These are phyloP conservation scores for Xiphorhynchus erythropygius DNA, from an alignment of 2,797 vertebrate genomes.

Conservation along the genomic window DNA sequence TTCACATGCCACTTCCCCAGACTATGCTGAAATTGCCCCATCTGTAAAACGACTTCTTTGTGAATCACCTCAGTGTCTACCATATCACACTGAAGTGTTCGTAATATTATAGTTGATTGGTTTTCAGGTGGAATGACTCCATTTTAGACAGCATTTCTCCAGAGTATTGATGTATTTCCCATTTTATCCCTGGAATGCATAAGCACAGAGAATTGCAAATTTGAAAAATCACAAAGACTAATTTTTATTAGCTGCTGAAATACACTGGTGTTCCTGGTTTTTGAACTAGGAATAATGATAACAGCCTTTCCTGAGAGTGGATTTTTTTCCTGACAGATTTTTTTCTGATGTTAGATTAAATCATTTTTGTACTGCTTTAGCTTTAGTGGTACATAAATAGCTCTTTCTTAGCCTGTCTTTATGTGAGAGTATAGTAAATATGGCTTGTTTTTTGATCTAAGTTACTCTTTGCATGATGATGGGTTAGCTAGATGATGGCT, in stretches of 20 bases:
- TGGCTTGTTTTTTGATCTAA: slow-evolving; percentile 26
- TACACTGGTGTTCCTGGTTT: slow-evolving; percentile 27
- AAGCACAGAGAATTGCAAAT: slow-evolving; percentile 10
- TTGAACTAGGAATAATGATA: slow-evolving; percentile 50
- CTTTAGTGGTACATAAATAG: slow-evolving; percentile 31
- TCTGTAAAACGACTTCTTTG: background rate
- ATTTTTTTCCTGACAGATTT: slow-evolving; percentile 5
- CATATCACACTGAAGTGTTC: background rate
- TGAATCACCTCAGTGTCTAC: background rate
- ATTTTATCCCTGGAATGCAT: slow-evolving; percentile 15
- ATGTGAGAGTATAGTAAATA: slow-evolving; percentile 40
- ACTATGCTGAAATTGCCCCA: background rate
- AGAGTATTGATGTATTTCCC: slow-evolving; percentile 4
- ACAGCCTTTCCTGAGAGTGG: background rate
- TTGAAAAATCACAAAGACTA: background rate
- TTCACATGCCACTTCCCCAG: background rate
- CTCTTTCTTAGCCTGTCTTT: slow-evolving; percentile 14
- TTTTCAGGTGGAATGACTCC: slow-evolving; percentile 33
- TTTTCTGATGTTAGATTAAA: slow-evolving; percentile 37
- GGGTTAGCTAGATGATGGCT: slow-evolving; percentile 51
- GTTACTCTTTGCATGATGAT: background rate
- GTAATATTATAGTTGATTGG: background rate
- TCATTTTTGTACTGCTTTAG: slow-evolving; percentile 48
- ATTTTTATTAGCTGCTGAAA: slow-evolving; percentile 72
- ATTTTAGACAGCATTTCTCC: slow-evolving; percentile 30